Percentiles rank a stretch among this genome's conserved stretches.
These are phyloP conservation scores for Balearica regulorum DNA, from an alignment of 2,797 vertebrate genomes.

Conservation along the genomic window DNA sequence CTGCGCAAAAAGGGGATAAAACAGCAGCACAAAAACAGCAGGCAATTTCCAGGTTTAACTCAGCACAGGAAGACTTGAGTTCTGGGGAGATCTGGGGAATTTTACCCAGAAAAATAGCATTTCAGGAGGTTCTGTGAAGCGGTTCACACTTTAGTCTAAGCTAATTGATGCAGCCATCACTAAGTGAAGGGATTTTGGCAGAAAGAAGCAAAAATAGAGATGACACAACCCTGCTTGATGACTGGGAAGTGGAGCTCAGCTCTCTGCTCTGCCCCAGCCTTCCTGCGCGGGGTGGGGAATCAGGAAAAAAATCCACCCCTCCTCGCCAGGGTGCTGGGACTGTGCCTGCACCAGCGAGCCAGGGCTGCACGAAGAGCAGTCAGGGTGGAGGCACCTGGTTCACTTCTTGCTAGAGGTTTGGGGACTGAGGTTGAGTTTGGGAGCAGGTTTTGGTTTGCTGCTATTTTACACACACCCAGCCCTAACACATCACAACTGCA, in stretches of 20 bases:
- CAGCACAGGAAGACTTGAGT: neutral
- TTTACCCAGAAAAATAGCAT: neutral
- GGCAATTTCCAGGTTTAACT: neutral
- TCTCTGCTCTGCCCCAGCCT: neutral
- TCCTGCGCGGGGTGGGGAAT: neutral
- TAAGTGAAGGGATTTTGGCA: neutral
- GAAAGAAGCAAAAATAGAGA: neutral
- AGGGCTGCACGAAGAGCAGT: neutral
- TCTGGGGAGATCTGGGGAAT: neutral
- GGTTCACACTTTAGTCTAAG: neutral
- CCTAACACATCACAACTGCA: neutral
- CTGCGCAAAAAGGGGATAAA: neutral
- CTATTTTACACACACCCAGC: neutral
- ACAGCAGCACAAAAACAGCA: neutral
- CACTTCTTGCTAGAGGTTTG: neutral
- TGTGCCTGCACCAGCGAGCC: accelerated
- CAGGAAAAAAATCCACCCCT: neutral
- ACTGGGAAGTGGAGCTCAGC: neutral
- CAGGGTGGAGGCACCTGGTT: too few species aligned
- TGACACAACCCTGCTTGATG: neutral
- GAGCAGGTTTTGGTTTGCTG: neutral
- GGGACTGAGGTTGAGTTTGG: neutral
- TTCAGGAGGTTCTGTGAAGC: neutral
- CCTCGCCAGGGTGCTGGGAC: neutral
- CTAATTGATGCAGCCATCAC: neutral